Percentiles rank a stretch among this genome's conserved stretches.
phyloP scores from a whole-genome alignment of 2,888 invertebrate species.

The Dolichopus griseipennis region DNA sequence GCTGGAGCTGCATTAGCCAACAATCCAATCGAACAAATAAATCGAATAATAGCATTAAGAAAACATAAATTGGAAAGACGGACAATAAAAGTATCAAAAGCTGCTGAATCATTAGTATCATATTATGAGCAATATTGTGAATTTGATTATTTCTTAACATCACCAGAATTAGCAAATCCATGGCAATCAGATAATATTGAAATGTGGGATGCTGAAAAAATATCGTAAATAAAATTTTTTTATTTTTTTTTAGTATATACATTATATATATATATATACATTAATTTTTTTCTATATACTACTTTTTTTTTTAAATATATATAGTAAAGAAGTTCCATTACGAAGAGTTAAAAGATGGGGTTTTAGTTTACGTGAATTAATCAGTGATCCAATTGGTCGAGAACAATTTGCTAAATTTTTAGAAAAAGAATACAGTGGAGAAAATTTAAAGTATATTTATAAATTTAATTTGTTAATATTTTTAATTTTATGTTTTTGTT shows the following conservation, averaged over 20 bases:
- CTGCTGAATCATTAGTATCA: slow-evolving; percentile 84
- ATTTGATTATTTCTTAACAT: slow-evolving; percentile 90
- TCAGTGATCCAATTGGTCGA: slow-evolving; percentile 88
- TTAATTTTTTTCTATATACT: background rate
- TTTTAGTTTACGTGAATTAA: slow-evolving; percentile 87
- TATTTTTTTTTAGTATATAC: background rate
- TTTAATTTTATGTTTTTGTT: background rate
- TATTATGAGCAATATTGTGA: slow-evolving; percentile 94
- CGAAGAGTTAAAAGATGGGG: slow-evolving; percentile 95
- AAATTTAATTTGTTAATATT: background rate
- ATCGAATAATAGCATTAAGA: slow-evolving; percentile 63
- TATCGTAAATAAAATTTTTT: slow-evolving; percentile 50
- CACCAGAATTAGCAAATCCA: slow-evolving; percentile 90
- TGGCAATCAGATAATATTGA: slow-evolving; percentile 95
- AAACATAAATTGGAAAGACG: slow-evolving; percentile 73
- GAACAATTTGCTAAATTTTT: slow-evolving; percentile 95
- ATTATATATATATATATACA: background rate
- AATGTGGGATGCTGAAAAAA: slow-evolving; percentile 94
- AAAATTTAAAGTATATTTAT: slow-evolving; percentile 81
- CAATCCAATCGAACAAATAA: slow-evolving; percentile 42
- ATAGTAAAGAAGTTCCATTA: slow-evolving; percentile 83
- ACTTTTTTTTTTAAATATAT: slow-evolving; percentile 14
- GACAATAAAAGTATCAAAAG: slow-evolving; percentile 86
- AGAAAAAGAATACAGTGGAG: slow-evolving; percentile 96
- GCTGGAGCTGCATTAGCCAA: slow-evolving; percentile 41